Conservation (phyloP, 2,888 invertebrate species). For the Eupithecia pulchellata region DNA sequence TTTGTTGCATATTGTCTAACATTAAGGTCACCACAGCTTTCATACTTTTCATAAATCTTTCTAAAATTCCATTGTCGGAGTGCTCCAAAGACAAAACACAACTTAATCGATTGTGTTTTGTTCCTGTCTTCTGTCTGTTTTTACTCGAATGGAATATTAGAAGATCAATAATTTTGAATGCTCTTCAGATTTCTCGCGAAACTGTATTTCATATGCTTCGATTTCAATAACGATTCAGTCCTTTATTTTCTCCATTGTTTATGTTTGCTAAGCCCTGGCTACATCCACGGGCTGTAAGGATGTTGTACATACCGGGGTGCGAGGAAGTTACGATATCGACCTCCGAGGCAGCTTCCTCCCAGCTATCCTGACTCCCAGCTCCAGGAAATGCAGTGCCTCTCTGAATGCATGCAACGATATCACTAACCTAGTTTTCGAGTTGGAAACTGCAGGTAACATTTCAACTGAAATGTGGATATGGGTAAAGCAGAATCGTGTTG, state of each 20-base stretch:
- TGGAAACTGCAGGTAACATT: not conserved
- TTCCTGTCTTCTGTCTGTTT: no score
- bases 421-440: constrained; percentile 6
- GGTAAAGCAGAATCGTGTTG: not conserved
- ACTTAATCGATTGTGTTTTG: no score
- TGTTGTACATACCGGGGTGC: constrained; percentile 32
- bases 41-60: no score
- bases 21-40: no score
- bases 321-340: constrained; percentile 67
- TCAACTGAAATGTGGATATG: not conserved
- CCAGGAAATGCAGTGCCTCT: not conserved
- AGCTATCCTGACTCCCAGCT: constrained; percentile 5
- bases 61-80: no score
- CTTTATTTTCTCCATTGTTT: not conserved
- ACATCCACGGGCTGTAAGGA: constrained; percentile 19
- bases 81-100: no score
- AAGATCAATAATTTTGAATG: no score
- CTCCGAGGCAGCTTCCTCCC: constrained; percentile 28
- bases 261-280: constrained; percentile 9
- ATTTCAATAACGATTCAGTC: not conserved
- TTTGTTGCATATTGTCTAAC: no score
- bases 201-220: not conserved
- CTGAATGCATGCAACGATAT: constrained; percentile 1
- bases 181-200: not conserved
- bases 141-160: no score